These are phyloP conservation scores for Homarus gammarus DNA, from an alignment of 2,888 invertebrate species.

Conservation along the genomic window DNA sequence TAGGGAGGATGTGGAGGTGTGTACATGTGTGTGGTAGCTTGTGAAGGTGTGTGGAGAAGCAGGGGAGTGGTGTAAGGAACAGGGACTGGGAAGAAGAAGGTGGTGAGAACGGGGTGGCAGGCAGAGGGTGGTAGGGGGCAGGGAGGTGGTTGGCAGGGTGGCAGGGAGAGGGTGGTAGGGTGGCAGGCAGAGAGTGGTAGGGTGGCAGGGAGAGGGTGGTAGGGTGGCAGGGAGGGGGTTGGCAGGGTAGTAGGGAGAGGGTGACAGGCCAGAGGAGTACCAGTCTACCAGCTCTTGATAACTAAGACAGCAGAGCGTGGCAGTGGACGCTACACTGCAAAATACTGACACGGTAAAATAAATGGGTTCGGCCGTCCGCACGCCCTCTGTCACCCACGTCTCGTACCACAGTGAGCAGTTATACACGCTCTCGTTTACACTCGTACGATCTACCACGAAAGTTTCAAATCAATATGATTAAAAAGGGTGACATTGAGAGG, in stretches of 20 bases:
- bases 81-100: neutral
- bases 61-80: too few relatives aligned
- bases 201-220: neutral
- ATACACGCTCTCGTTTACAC: neutral
- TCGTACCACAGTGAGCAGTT: neutral
- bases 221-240: neutral
- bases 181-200: too few relatives aligned
- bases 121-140: too few relatives aligned
- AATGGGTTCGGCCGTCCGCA: neutral
- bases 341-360: constrained; percentile 10
- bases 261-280: neutral
- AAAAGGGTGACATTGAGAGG: neutral
- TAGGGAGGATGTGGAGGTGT: neutral
- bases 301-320: neutral
- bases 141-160: too few relatives aligned
- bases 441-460: neutral
- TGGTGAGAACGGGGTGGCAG: neutral
- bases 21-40: neutral
- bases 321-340: constrained; percentile 22
- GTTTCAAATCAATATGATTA: constrained; percentile 5
- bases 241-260: neutral
- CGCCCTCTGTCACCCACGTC: neutral
- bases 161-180: too few relatives aligned
- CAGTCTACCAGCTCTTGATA: too few relatives aligned
- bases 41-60: too few relatives aligned